Base-by-base conservation (phyloP, 2,113 vertebrate species). In the Vulpes vulpes region DNA sequence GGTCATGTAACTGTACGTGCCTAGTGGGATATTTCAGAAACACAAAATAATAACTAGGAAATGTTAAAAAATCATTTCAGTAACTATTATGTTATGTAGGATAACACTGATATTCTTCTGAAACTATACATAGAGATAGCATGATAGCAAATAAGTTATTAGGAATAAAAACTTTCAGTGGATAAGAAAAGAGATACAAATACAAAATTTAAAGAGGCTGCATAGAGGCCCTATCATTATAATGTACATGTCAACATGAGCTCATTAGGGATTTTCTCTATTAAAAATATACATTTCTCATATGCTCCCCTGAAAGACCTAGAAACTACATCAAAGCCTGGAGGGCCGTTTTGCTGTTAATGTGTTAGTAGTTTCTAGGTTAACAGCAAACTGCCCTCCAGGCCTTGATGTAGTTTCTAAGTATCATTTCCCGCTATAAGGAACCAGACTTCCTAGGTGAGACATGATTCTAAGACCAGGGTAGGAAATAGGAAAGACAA, bases 151-250 rank as follows among this genome's bases (percentile, higher is more conserved):
- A 89, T 57, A 85, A 74, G 8, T 71, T 30, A 38, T 27, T 35
- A 92, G n/a, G 49, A 83, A 69, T 92, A n/a, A 76, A 94, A 95
- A n/a, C 11, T 94, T 67, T 55, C 8, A 85, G 53, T 73, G 38
- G 22, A 57, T 85, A 20, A 87, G 19, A 60, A 73, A 82, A 79
- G 22, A 32, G 4, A 80, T 76, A 53, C 2, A 85, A 78, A 57
- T 92, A 86, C 49, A 65, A 89, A 85, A 85, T 65, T 19, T 69
- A 53, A 84, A 49, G 11, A 57, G 7, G 2, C 27, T 76, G 62
- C 80, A 49, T 27, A 91, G 9, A 65, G 57, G 43, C 3, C 27
- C 7, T 17, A 27, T 38, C 67, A 85, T 60, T 2, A 20, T 32
- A 73, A 7, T 59, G 20, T 49, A 30, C 27, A 89, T 32, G n/a